phyloP scores from a whole-genome alignment of 1,140 invertebrate genomes.

The Lasioglossum albipes region DNA sequence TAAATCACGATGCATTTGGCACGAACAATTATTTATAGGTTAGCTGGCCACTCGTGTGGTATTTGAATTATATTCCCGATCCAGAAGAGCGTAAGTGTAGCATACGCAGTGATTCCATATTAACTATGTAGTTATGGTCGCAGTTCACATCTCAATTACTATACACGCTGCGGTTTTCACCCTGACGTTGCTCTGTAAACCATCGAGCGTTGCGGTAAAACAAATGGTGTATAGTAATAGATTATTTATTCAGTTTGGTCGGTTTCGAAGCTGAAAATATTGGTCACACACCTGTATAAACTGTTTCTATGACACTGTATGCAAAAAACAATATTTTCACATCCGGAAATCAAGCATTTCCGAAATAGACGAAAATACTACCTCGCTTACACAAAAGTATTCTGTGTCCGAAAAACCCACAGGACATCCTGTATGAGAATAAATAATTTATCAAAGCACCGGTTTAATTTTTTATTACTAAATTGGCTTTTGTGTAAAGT shows the following conservation, averaged over 20 bases:
- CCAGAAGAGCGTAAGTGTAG: constrained; percentile 28
- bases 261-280: neutral
- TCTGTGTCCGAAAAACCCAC: no score
- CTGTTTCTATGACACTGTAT: neutral
- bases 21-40: constrained; percentile 35
- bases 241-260: neutral
- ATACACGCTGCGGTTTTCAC: neutral
- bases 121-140: constrained; percentile 18
- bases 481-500: no score
- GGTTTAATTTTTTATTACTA: no score
- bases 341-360: no score
- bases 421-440: no score
- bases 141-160: constrained; percentile 17
- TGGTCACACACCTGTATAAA: neutral
- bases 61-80: constrained; percentile 25
- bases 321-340: neutral
- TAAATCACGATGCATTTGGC: constrained; percentile 32
- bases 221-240: neutral
- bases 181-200: neutral
- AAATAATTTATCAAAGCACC: no score
- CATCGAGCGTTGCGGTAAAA: neutral
- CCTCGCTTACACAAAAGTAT: no score
- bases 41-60: constrained; percentile 1
- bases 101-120: constrained; percentile 18
- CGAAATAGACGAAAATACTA: no score